Conservation (phyloP, 2,888 invertebrate genomes). For the Caprella mutica region DNA sequence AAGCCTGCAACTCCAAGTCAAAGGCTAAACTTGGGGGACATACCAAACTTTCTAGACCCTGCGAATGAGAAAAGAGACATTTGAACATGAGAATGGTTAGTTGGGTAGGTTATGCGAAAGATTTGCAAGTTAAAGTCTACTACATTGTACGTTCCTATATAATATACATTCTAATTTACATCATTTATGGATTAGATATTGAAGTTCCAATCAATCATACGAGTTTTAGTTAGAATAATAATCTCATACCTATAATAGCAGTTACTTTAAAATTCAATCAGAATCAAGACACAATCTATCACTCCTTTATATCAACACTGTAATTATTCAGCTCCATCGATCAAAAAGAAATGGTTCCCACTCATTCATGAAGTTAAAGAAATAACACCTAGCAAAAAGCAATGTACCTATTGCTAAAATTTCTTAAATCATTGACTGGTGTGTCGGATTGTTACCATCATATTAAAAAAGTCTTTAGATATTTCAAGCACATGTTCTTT, state of each 20-base stretch:
- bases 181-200: neutral
- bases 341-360: too few species aligned
- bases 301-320: neutral
- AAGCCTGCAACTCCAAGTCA: conserved; percentile 88
- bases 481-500: too few species aligned
- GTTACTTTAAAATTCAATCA: neutral
- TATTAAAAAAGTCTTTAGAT: too few species aligned
- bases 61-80: conserved; percentile 36
- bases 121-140: neutral
- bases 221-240: neutral
- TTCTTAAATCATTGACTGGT: too few species aligned
- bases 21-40: conserved; percentile 85
- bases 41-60: conserved; percentile 84
- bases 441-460: too few species aligned
- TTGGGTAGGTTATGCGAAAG: neutral
- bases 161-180: too few species aligned
- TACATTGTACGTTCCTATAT: too few species aligned
- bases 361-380: too few species aligned
- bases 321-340: too few species aligned
- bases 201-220: neutral
- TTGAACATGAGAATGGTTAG: neutral
- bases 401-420: too few species aligned
- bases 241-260: neutral
- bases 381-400: too few species aligned
- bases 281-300: neutral